Base-by-base conservation (phyloP, 2,113 vertebrate species). In the Sander lucioperca region DNA sequence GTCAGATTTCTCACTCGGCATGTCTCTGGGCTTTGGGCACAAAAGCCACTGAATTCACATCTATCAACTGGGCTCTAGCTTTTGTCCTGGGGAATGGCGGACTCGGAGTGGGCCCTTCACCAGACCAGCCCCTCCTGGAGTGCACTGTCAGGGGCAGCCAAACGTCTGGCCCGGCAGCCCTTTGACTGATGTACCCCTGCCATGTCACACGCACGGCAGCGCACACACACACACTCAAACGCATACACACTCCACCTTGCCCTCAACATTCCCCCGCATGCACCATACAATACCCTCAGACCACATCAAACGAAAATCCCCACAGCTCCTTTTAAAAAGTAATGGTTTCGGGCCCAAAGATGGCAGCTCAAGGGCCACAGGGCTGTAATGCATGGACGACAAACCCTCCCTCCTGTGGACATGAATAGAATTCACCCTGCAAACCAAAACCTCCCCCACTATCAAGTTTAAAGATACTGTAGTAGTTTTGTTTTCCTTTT, bases 171-270 rank as follows among this genome's bases (percentile, higher is more conserved):
- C 92, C 79, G 48, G 84, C 91, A 70, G 92, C 92, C 90, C 94
- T 96, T 96, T 96, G 95, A 96, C 94, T 95, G 95, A 95, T 95
- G 94, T 91, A 83, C 92, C 92, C 94, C 94, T 88, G 91, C 94
- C 91, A 95, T 95, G 95, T 95, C 94, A 94, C 88, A 68, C 13
- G 91, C 93, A 93, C 91, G 47, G 70, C 77, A 53, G 36, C 75
- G 71, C 58, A 57, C 87, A 77, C 91, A 66, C 74, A 82, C 93
- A 85, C 91, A 19, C 86, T 86, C 90, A 83, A 85, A 86, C 39
- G 82, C 84, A 87, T 89, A 91, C 83, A 88, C 82, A 85, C 90
- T 89, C 89, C 85, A 93, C 91, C 91, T 90, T 92, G 89, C 90
- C 90, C 90, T 94, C 92, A 87, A 90, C 90, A 90, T 92, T 93